phyloP scores from a whole-genome alignment of 2,888 invertebrate genomes.

The Pheosia tremula region DNA sequence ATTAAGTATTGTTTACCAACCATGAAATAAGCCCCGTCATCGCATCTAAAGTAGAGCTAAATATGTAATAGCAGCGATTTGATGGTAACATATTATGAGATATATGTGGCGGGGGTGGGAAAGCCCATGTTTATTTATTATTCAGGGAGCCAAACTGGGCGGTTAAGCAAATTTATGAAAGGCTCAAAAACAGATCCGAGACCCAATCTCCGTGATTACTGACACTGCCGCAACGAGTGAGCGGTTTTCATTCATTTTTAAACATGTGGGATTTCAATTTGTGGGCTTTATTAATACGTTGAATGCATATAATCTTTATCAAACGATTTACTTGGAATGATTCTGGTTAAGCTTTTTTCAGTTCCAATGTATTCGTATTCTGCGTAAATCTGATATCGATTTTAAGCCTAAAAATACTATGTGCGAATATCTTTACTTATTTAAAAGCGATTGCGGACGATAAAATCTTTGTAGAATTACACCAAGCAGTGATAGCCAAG shows the following conservation, averaged over 20 bases:
- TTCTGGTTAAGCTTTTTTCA: neutral
- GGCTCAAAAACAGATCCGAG: constrained; percentile 6
- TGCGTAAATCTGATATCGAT: no score
- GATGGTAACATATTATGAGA: neutral
- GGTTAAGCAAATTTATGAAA: constrained; percentile 6
- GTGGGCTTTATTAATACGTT: neutral
- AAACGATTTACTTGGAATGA: neutral
- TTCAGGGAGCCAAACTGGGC: constrained; percentile 1
- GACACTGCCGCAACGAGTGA: neutral
- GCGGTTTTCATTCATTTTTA: neutral
- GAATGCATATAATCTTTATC: neutral
- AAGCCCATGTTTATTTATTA: constrained; percentile 5
- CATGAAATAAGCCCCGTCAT: neutral
- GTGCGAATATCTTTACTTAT: no score
- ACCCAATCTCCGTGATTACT: constrained; percentile 1
- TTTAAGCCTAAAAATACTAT: no score
- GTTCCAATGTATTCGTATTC: no score
- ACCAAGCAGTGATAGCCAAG: no score
- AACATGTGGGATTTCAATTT: neutral
- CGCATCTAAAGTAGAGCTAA: neutral
- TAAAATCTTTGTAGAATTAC: no score
- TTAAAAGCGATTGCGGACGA: no score
- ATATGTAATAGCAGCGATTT: neutral
- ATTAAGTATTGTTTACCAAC: neutral
- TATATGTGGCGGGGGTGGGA: constrained; percentile 1